Evolutionary conservation across 2,113 vertebrate species (phyloP), one percentile per base, ranked within the genome.

Genomic region (Rhinolophus ferrumequinum): DNA sequence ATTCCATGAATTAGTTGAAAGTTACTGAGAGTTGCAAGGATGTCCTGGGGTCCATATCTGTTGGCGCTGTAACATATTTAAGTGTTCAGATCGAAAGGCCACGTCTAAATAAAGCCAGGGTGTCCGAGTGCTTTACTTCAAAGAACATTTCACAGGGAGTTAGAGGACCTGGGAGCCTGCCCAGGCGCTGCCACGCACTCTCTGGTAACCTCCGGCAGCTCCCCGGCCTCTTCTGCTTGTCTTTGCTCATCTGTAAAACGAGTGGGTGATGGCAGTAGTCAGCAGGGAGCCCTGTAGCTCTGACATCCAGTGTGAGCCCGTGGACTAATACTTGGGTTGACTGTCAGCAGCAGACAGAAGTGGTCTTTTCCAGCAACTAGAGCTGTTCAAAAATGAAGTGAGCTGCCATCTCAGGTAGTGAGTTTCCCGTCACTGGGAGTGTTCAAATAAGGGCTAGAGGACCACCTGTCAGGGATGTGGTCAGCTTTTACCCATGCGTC

Each of bases 81-180:
- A 64, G 75, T 10, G 6, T 62, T 79, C 58, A 66, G n/a, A 77
- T 66, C 84, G 77, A 94, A 94, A 95, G 92, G 95, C 94, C 73
- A 38, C 14, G 62, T 62, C 88, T 97, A 94, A 96, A 94, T 93
- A 96, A 94, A 93, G 88, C 76, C 47, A 15, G 81, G 33, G 15
- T 1, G 35, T 95, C 81, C 7, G 1, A 38, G 58, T 41, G 41
- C 47, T 58, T 35, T 47, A 44, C 66, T 87, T 90, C 56, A 73
- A 52, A 81, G 80, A 88, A 50, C 69, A 44, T 47, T 86, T 94
- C 52, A 3, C 79, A 62, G 75, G 54, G 30, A 44, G 33, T 56
- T 8, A 7, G 81, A 75, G 52, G 22, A 10, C 56, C 93, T 12
- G 62, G 62, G 93, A 33, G 54, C 54, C 14, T 13, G 69, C 75